Conservation (phyloP, 2,113 vertebrate genomes). For the Electrona antarctica region DNA sequence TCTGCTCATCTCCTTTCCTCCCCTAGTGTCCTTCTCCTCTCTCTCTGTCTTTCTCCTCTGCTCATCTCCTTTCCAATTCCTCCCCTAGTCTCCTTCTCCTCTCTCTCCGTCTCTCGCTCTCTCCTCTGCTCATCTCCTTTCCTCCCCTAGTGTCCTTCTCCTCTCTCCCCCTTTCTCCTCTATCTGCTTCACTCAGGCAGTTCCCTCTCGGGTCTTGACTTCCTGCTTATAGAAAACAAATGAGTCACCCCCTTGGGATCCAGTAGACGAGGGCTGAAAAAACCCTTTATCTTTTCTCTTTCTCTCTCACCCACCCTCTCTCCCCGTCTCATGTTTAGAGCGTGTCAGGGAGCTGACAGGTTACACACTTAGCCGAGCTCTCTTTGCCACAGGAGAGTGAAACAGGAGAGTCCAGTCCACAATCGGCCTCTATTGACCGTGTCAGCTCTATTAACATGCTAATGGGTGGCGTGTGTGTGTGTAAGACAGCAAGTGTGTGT, state of each 20-base stretch:
- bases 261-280: conserved; percentile 21
- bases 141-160: neutral
- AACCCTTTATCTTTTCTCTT: conserved; percentile 37
- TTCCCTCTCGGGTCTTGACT: conserved; percentile 28
- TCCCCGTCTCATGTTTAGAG: neutral
- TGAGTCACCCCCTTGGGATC: conserved; percentile 43
- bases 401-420: conserved; percentile 13
- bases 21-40: neutral
- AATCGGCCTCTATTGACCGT: neutral
- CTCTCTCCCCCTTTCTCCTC: conserved; percentile 19
- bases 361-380: conserved; percentile 34
- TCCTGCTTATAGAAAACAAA: conserved; percentile 54
- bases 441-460: conserved; percentile 58
- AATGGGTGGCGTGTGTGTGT: conserved; percentile 25
- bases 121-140: neutral
- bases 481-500: neutral
- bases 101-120: conserved; percentile 19
- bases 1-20: neutral
- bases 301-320: conserved; percentile 18
- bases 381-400: conserved; percentile 5
- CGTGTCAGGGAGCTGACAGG: conserved; percentile 23
- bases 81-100: no score
- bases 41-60: conserved; percentile 11
- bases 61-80: no score
- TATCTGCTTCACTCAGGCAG: conserved; percentile 16